Conservation (phyloP, 2,888 invertebrate genomes). For the Cataglyphis albicans region DNA sequence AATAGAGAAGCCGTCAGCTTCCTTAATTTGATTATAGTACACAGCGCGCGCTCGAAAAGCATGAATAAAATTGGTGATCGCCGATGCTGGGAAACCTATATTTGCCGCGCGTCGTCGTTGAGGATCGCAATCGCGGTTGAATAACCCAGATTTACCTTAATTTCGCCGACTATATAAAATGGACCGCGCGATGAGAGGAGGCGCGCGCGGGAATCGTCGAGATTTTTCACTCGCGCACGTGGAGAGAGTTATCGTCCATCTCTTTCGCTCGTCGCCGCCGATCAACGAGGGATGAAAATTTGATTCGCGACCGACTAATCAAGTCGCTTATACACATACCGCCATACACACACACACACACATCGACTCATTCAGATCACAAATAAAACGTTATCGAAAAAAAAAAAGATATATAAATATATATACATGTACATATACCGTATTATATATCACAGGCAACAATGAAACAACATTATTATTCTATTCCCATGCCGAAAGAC, state of each 20-base stretch:
- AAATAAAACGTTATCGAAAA: slow-evolving; percentile 10
- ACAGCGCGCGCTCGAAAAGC: not conserved
- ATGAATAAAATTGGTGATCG: slow-evolving; percentile 35
- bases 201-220: not conserved
- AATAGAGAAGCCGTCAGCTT: slow-evolving; percentile 20
- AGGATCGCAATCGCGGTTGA: slow-evolving; percentile 29
- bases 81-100: slow-evolving; percentile 23
- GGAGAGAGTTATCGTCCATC: not conserved
- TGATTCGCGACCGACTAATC: slow-evolving; percentile 41
- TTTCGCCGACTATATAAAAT: not conserved
- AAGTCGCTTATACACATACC: slow-evolving; percentile 27
- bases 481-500: slow-evolving; percentile 32
- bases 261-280: not conserved
- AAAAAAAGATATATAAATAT: not conserved
- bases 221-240: slow-evolving; percentile 16
- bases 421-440: not conserved
- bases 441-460: not conserved
- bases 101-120: slow-evolving; percentile 28
- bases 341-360: slow-evolving; percentile 9
- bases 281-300: slow-evolving; percentile 39
- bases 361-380: slow-evolving; percentile 29
- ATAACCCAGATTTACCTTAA: slow-evolving; percentile 35
- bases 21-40: slow-evolving; percentile 15
- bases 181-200: not conserved
- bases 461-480: slow-evolving; percentile 47